Evolutionary conservation across 2,797 vertebrate genomes (phyloP).

Genomic region (Lindbergichthys nudifrons): DNA sequence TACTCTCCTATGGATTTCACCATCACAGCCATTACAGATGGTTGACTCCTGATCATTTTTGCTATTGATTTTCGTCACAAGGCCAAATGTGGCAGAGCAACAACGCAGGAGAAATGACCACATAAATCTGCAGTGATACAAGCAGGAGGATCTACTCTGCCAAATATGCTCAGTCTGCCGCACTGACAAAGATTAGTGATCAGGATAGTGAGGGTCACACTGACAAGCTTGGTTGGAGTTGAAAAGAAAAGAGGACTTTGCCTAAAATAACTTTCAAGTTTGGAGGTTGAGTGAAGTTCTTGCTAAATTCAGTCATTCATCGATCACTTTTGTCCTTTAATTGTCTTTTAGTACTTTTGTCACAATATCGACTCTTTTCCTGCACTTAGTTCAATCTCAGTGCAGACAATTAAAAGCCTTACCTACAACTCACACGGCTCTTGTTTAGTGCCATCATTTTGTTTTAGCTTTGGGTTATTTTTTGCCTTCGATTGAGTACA

Average conservation of each 20-base stretch:
- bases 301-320: too few species aligned
- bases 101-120: constrained; percentile 47
- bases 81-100: constrained; percentile 64
- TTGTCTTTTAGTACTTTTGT: too few species aligned
- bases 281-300: too few species aligned
- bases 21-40: constrained; percentile 67
- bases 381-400: too few species aligned
- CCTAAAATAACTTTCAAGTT: not conserved
- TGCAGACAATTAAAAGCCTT: not conserved
- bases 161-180: constrained; percentile 16
- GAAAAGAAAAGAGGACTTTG: not conserved
- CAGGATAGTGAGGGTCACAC: not conserved
- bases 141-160: constrained; percentile 47
- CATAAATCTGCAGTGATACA: constrained; percentile 67
- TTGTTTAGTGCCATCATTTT: too few species aligned
- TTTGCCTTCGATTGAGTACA: too few species aligned
- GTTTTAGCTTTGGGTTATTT: too few species aligned
- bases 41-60: constrained; percentile 73
- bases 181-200: not conserved
- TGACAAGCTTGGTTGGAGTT: not conserved
- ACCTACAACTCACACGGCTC: not conserved
- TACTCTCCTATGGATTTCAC: constrained; percentile 57
- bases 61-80: constrained; percentile 73
- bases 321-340: too few species aligned
- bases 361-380: too few species aligned